A percentile compares a stretch with the other conserved stretches of the same genome.
These are phyloP conservation scores for Aphodius granarius DNA, from an alignment of 2,888 invertebrate genomes.

Conservation along the genomic window DNA sequence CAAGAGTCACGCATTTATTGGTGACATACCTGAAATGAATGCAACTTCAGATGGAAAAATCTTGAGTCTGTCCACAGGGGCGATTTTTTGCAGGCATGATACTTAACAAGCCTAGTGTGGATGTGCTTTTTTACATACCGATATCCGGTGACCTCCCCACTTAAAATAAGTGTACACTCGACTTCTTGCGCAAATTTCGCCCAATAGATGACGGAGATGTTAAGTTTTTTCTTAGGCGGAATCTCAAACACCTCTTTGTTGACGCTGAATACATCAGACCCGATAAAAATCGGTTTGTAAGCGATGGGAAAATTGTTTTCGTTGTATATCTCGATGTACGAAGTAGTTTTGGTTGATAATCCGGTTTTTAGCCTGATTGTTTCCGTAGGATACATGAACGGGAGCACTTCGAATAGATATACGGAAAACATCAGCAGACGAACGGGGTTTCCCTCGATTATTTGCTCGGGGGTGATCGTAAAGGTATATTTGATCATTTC, in stretches of 20 bases:
- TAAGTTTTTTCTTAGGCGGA: conserved; percentile 26
- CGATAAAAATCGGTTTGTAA: conserved; percentile 42
- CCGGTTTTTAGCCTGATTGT: conserved; percentile 55
- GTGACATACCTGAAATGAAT: too few species aligned
- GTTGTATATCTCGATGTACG: conserved; percentile 53
- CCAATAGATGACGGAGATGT: conserved; percentile 37
- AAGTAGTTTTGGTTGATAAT: conserved; percentile 52
- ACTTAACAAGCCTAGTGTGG: too few species aligned
- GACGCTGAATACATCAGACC: conserved; percentile 36
- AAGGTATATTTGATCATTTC: conserved; percentile 59
- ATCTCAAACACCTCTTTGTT: conserved; percentile 22
- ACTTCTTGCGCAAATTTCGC: conserved; percentile 39
- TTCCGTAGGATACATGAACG: conserved; percentile 57
- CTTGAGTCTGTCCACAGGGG: too few species aligned
- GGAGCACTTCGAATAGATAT: conserved; percentile 59
- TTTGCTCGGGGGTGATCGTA: conserved; percentile 57
- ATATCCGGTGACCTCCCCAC: conserved; percentile 41
- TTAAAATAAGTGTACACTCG: conserved; percentile 39
- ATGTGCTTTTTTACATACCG: too few species aligned
- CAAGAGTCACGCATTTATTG: background rate
- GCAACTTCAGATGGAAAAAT: too few species aligned
- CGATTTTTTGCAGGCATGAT: too few species aligned
- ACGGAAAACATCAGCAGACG: conserved; percentile 61
- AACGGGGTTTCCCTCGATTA: conserved; percentile 58
- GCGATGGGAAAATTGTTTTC: conserved; percentile 34